phyloP scores from a whole-genome alignment of 2,113 vertebrate species.

The Clarias gariepinus region DNA sequence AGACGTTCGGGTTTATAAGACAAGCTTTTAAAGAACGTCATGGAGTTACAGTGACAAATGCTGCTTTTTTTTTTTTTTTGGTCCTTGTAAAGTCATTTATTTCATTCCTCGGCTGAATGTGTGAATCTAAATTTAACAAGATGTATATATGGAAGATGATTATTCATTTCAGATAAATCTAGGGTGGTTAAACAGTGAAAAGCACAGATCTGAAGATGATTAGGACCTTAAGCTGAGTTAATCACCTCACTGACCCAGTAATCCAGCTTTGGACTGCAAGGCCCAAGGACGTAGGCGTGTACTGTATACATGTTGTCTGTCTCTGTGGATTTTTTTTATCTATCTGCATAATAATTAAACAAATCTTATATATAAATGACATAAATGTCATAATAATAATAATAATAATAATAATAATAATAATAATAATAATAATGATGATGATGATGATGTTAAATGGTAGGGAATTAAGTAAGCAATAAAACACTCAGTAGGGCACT shows the following conservation, averaged over 20 bases:
- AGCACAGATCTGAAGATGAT: background rate
- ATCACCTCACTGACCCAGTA: background rate
- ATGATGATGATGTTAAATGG: background rate
- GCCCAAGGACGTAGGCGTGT: background rate
- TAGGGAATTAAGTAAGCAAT: background rate
- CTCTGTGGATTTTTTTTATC: background rate
- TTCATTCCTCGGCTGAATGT: background rate
- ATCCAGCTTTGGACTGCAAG: background rate
- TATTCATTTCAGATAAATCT: background rate
- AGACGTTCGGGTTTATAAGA: background rate
- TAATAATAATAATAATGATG: background rate
- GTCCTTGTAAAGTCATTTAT: background rate
- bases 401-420: too few relatives aligned
- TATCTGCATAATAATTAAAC: background rate
- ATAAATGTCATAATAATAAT: too few relatives aligned
- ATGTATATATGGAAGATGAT: background rate
- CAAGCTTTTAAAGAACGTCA: background rate
- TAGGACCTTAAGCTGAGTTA: background rate
- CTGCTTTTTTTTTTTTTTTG: background rate
- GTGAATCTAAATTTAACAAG: background rate
- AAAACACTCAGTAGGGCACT: background rate
- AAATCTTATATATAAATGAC: too few relatives aligned
- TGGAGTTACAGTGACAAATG: background rate
- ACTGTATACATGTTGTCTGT: background rate
- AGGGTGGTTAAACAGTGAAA: background rate